Percentiles rank a stretch among this genome's conserved stretches.
Evolutionary conservation across 2,113 vertebrate genomes (phyloP).

Genomic region (Nerophis lumbriciformis): DNA sequence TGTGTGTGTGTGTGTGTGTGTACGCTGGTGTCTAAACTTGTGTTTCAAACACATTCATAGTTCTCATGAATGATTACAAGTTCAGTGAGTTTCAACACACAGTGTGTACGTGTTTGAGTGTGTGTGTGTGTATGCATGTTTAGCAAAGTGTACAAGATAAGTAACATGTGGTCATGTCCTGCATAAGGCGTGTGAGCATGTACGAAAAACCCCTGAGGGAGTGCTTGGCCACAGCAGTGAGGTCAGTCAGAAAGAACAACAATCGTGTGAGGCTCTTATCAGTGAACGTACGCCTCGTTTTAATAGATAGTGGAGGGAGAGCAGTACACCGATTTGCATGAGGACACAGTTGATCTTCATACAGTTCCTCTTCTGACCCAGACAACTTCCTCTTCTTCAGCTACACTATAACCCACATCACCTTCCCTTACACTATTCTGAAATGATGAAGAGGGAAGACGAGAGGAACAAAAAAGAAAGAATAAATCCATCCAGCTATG

Average conservation of each 20-base stretch:
- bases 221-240: constrained; percentile 13
- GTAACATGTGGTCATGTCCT: constrained; percentile 9
- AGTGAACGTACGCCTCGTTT: constrained; percentile 46
- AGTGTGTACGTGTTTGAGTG: background rate
- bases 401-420: constrained; percentile 25
- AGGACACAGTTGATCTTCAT: constrained; percentile 20
- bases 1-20: constrained; percentile 3
- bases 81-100: constrained; percentile 1
- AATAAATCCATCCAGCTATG: constrained; percentile 40
- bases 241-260: background rate
- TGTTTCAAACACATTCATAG: constrained; percentile 35
- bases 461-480: constrained; percentile 40
- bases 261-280: constrained; percentile 7
- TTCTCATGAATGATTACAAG: constrained; percentile 33
- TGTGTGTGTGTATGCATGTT: background rate
- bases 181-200: background rate
- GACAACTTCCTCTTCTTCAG: constrained; percentile 42
- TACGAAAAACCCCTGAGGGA: background rate
- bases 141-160: background rate
- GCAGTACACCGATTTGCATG: constrained; percentile 48
- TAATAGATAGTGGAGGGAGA: constrained; percentile 40
- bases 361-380: constrained; percentile 46
- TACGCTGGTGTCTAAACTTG: background rate
- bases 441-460: constrained; percentile 38
- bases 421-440: constrained; percentile 35